phyloP scores from a whole-genome alignment of 2,888 invertebrate genomes.

The Eristalinus sepulchralis region DNA sequence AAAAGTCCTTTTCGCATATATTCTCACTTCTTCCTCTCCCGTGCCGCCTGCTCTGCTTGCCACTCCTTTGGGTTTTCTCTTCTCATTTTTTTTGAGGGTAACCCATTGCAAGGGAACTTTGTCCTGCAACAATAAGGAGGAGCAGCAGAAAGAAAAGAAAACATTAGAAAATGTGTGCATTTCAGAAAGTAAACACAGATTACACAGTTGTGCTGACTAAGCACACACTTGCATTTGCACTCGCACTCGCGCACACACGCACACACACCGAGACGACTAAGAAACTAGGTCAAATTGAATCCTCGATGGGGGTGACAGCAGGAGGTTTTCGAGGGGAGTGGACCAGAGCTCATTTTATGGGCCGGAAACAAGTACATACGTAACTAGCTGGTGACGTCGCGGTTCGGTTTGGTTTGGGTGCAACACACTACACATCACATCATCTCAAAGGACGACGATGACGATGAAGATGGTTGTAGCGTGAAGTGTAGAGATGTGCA shows the following conservation, averaged over 20 bases:
- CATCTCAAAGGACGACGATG: slow-evolving; percentile 1
- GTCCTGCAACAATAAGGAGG: slow-evolving; percentile 8
- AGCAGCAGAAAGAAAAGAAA: slow-evolving; percentile 1
- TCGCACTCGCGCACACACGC: slow-evolving; percentile 24
- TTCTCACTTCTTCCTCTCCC: slow-evolving; percentile 7
- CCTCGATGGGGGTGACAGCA: slow-evolving; percentile 15
- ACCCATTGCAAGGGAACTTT: slow-evolving; percentile 37
- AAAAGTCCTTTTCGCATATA: slow-evolving; percentile 34
- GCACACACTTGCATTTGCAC: slow-evolving; percentile 40
- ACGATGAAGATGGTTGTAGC: slow-evolving; percentile 52
- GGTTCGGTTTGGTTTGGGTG: slow-evolving; percentile 36
- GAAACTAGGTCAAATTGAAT: slow-evolving; percentile 68
- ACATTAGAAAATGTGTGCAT: slow-evolving; percentile 40
- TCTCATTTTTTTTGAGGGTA: slow-evolving; percentile 36
- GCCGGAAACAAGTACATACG: slow-evolving; percentile 61
- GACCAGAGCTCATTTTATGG: slow-evolving; percentile 28
- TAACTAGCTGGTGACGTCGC: slow-evolving; percentile 67
- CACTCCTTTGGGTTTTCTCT: no score
- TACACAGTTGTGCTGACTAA: slow-evolving; percentile 64
- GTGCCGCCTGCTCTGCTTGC: no score
- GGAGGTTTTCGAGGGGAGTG: neutral
- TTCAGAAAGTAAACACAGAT: slow-evolving; percentile 65
- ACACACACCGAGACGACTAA: slow-evolving; percentile 24
- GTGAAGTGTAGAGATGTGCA: slow-evolving; percentile 51
- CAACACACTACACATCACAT: slow-evolving; percentile 47